Percentiles rank a stretch among this genome's conserved stretches.
Conservation (phyloP, 1,140 invertebrate species). For the Frieseomelitta varia region DNA sequence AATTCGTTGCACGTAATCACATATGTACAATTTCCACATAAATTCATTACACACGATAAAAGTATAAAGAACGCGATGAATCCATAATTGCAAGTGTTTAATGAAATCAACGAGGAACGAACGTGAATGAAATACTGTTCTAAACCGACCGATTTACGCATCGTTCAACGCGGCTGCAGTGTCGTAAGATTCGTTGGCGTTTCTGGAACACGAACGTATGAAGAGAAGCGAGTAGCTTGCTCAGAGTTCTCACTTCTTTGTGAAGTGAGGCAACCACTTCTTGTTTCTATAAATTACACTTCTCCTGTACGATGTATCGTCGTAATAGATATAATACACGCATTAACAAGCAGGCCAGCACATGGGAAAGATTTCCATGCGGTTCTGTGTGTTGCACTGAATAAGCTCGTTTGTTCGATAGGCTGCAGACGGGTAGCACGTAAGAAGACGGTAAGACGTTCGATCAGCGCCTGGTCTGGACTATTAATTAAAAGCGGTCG, state of each 20-base stretch:
- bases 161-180: background rate
- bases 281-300: slow-evolving; percentile 54
- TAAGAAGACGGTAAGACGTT: too few species aligned
- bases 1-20: too few species aligned
- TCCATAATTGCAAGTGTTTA: background rate
- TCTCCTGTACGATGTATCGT: slow-evolving; percentile 14
- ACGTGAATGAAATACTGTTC: background rate
- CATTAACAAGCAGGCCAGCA: slow-evolving; percentile 55
- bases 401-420: slow-evolving; percentile 68
- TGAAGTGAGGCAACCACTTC: slow-evolving; percentile 41
- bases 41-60: too few species aligned
- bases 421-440: slow-evolving; percentile 48
- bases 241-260: slow-evolving; percentile 24
- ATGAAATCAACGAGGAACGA: background rate
- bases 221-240: background rate
- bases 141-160: background rate
- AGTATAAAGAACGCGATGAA: background rate
- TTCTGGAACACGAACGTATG: background rate
- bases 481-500: slow-evolving; percentile 66
- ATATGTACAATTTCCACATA: too few species aligned
- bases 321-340: slow-evolving; percentile 53
- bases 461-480: slow-evolving; percentile 58
- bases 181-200: background rate
- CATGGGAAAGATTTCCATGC: slow-evolving; percentile 38
- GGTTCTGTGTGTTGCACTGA: slow-evolving; percentile 46